phyloP scores from a whole-genome alignment of 1,140 invertebrate genomes.

The Euura saliciscinereae region DNA sequence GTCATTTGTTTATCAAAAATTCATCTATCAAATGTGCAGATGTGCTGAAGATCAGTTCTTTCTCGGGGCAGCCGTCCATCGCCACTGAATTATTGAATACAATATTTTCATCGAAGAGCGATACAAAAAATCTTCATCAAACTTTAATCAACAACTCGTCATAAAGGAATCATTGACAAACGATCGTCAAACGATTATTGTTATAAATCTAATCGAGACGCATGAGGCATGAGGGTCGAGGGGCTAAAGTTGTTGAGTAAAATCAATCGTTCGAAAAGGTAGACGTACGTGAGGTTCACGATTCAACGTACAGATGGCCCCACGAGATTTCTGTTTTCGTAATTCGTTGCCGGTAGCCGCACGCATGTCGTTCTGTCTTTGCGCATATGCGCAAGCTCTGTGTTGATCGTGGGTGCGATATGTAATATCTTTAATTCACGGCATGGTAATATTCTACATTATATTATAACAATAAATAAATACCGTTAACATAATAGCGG shows the following conservation, averaged over 20 bases:
- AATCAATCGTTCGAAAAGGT: not conserved
- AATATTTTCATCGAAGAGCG: too few species aligned
- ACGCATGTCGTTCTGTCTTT: not conserved
- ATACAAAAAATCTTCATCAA: too few species aligned
- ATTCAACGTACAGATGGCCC: not conserved
- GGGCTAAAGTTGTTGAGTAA: not conserved
- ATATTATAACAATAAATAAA: not conserved
- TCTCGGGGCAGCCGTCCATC: too few species aligned
- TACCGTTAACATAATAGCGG: too few species aligned
- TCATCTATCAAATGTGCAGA: too few species aligned
- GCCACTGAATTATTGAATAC: too few species aligned
- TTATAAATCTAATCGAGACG: too few species aligned
- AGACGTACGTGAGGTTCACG: not conserved
- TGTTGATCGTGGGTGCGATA: not conserved
- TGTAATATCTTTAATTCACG: not conserved
- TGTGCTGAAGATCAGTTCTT: too few species aligned
- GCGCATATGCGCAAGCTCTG: not conserved
- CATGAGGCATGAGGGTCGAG: too few species aligned
- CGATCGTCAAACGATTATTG: not conserved
- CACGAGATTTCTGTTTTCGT: not conserved
- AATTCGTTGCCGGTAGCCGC: not conserved
- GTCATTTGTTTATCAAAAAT: too few species aligned
- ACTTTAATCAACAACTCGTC: too few species aligned
- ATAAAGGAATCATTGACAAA: too few species aligned
- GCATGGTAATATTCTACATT: not conserved